Evolutionary conservation across 2,888 invertebrate species (phyloP), one percentile per base, ranked within the genome.

Genomic region (Aleiodes alternator): DNA sequence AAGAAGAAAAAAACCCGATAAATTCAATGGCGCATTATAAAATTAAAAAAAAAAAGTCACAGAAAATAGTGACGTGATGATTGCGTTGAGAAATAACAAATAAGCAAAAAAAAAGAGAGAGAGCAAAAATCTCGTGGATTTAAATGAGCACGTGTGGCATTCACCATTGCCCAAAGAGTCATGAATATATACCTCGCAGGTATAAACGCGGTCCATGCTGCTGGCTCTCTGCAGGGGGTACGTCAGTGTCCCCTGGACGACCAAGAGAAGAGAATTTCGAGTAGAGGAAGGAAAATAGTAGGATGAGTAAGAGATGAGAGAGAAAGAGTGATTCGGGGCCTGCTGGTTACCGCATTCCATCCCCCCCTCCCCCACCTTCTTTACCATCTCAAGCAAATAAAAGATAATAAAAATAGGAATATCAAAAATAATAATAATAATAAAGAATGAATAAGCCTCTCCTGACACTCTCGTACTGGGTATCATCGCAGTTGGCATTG

Each of bases 271-370:
- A 50, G 56, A 73, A 68, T 31, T 23, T 5, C 31, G 31, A 31
- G 31, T 3, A 31, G 31, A 31, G 12, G 50, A n/a, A n/a, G n/a
- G n/a, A n/a, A n/a, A n/a, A n/a, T n/a, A n/a, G n/a, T n/a, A n/a
- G n/a, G n/a, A 71, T 68, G 55, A 57, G 48, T 31, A 29, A 70
- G 43, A 70, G 70, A 51, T 61, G 51, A 66, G 50, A 11, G 55
- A 57, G 51, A 66, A 34, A 11, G 55, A 57, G 48, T 14, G 61
- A 50, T 66, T 59, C 74, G 61, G 14, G 76, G 83, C 84, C 85
- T 87, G 85, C 86, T 82, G 86, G 86, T 86, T 87, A 87, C 85
- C 85, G 85, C 87, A 87, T 87, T 87, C 87, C 87, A 79, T 84
- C 80, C 80, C 82, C 76, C 61, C 76, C 70, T 75, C 8, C 38